phyloP scores from a whole-genome alignment of 2,797 vertebrate species.

The Xenentodon cancila region DNA sequence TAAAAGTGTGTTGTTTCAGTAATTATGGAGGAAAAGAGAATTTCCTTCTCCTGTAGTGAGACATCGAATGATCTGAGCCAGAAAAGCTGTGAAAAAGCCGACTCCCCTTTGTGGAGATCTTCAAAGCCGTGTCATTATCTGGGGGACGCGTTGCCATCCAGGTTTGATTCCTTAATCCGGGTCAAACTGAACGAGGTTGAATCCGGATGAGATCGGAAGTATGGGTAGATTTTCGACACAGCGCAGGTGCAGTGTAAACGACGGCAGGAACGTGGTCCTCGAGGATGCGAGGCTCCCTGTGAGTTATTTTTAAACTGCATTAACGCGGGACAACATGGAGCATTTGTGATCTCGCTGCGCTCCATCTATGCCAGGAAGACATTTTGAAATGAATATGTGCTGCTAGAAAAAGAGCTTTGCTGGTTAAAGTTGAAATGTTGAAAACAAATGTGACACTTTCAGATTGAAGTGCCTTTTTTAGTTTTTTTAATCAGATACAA shows the following conservation, averaged over 20 bases:
- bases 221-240: conserved; percentile 52
- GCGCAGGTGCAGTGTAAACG: conserved; percentile 23
- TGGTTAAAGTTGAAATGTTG: no score
- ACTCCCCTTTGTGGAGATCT: conserved; percentile 51
- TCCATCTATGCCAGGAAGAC: conserved; percentile 12
- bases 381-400: conserved; percentile 21
- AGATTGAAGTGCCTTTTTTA: no score
- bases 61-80: conserved; percentile 49
- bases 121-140: conserved; percentile 64
- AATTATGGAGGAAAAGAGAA: conserved; percentile 63
- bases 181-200: conserved; percentile 26
- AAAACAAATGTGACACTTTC: no score
- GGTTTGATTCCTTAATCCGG: conserved; percentile 50
- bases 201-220: conserved; percentile 39
- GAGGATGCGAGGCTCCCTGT: conserved; percentile 2
- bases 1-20: conserved; percentile 64
- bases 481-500: no score
- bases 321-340: conserved; percentile 8
- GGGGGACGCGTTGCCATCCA: conserved; percentile 36
- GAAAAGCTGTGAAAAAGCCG: conserved; percentile 54
- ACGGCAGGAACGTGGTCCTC: conserved; percentile 31
- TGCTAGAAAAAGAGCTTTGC: no score
- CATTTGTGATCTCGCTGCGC: conserved; percentile 11
- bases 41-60: conserved; percentile 37
- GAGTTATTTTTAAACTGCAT: conserved; percentile 47